These are phyloP conservation scores for Philopotamus ludificatus DNA, from an alignment of 1,140 invertebrate genomes.

Conservation along the genomic window DNA sequence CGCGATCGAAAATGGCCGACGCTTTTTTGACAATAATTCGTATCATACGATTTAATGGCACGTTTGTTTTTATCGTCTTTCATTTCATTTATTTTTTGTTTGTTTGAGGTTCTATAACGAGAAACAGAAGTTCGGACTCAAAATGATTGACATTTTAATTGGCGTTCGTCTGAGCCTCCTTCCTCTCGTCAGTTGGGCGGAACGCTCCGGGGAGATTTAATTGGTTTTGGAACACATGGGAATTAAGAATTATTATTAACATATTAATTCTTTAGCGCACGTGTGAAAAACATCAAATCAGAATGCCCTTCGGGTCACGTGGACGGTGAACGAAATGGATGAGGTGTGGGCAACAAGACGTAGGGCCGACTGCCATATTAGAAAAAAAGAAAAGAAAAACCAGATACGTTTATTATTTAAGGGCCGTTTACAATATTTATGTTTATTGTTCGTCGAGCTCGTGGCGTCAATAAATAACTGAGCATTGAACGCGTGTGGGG, in stretches of 20 bases:
- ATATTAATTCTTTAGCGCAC: not conserved
- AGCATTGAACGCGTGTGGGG: too few species aligned
- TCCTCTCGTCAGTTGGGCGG: not conserved
- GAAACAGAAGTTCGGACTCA: constrained; percentile 11
- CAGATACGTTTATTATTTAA: too few species aligned
- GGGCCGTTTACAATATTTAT: too few species aligned
- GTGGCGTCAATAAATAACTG: too few species aligned
- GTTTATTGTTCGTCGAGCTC: too few species aligned
- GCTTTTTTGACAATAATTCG: not conserved
- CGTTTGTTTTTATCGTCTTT: not conserved
- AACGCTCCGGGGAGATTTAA: not conserved
- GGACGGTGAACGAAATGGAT: not conserved
- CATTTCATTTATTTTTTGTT: too few species aligned
- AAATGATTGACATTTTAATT: constrained; percentile 24
- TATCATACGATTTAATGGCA: not conserved
- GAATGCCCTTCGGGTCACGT: not conserved
- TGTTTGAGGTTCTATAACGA: not conserved
- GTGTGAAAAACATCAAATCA: not conserved
- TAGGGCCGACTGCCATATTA: not conserved
- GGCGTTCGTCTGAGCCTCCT: constrained; percentile 13
- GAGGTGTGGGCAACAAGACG: not conserved
- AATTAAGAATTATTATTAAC: not conserved
- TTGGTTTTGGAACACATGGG: not conserved
- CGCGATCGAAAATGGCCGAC: too few species aligned
- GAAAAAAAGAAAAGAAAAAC: too few species aligned